A percentile compares a stretch with the other conserved stretches of the same genome.
These are phyloP conservation scores for Gulo gulo DNA, from an alignment of 2,113 vertebrate genomes.

Conservation along the genomic window DNA sequence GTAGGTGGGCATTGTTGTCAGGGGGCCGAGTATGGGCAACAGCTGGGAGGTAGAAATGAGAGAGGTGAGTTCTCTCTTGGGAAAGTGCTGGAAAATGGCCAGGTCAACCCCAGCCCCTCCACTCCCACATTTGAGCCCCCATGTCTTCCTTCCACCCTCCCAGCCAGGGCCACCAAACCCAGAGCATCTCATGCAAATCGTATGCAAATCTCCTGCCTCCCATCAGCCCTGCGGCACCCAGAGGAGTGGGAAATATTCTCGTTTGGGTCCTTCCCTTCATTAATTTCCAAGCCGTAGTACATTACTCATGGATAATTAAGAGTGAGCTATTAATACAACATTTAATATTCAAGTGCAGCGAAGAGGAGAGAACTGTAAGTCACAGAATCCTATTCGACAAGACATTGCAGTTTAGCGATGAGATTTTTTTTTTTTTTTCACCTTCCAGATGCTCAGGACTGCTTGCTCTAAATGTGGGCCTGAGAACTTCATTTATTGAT, in stretches of 20 bases:
- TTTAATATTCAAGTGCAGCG: conserved; percentile 86
- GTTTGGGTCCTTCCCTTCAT: conserved; percentile 84
- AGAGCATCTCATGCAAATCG: conserved; percentile 22
- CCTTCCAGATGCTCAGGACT: conserved; percentile 62
- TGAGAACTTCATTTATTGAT: conserved; percentile 72
- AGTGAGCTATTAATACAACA: conserved; percentile 88
- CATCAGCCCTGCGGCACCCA: conserved; percentile 31
- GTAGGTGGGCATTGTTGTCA: neutral
- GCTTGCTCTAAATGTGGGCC: conserved; percentile 60
- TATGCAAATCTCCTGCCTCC: conserved; percentile 55
- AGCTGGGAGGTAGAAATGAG: neutral
- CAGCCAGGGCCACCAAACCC: neutral
- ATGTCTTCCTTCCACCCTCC: neutral
- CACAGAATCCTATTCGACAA: conserved; percentile 76
- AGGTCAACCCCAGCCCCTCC: neutral
- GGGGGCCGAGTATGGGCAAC: too few relatives aligned
- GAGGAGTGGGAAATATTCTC: conserved; percentile 74
- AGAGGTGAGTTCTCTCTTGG: neutral
- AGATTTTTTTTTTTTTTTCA: conserved; percentile 2
- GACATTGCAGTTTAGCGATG: conserved; percentile 69
- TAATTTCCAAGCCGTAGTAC: conserved; percentile 85
- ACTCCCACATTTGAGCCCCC: neutral
- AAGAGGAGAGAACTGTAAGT: conserved; percentile 84
- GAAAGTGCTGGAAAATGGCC: neutral
- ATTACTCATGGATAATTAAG: conserved; percentile 90